Conservation (phyloP, 1,140 invertebrate species). For the Plutomurus gul region DNA sequence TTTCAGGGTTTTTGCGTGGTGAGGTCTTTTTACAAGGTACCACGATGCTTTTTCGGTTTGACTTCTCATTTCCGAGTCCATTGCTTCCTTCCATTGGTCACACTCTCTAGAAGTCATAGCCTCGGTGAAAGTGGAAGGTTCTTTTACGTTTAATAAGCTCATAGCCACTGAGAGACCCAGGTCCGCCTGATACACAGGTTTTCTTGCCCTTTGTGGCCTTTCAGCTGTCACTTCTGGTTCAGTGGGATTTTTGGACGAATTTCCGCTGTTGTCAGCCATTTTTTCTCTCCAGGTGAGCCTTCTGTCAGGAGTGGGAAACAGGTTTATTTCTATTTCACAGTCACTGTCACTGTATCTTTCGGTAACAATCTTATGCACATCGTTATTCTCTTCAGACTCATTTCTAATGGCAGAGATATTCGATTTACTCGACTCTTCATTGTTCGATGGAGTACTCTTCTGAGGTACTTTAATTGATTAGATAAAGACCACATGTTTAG, state of each 20-base stretch:
- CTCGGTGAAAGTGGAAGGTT: slow-evolving; percentile 43
- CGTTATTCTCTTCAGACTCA: neutral
- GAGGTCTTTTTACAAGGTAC: slow-evolving; percentile 56
- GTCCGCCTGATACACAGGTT: neutral
- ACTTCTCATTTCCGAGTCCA: slow-evolving; percentile 48
- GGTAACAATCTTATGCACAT: too few relatives aligned
- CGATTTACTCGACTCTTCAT: neutral
- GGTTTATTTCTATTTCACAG: too few relatives aligned
- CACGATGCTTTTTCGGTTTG: slow-evolving; percentile 52
- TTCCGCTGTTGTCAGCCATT: too few relatives aligned
- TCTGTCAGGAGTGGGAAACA: neutral
- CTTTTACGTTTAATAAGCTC: neutral
- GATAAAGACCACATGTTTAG: neutral
- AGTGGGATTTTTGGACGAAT: too few relatives aligned
- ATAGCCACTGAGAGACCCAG: neutral
- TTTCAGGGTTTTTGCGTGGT: slow-evolving; percentile 50
- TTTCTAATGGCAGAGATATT: neutral
- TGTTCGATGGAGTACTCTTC: too few relatives aligned
- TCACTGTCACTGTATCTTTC: too few relatives aligned
- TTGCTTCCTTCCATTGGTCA: slow-evolving; percentile 50
- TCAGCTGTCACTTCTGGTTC: too few relatives aligned
- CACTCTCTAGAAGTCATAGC: slow-evolving; percentile 40
- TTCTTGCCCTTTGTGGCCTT: neutral
- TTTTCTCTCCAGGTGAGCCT: too few relatives aligned
- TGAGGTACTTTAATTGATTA: neutral